Conservation (phyloP, 2,113 vertebrate species). For the Xiphias gladius region DNA sequence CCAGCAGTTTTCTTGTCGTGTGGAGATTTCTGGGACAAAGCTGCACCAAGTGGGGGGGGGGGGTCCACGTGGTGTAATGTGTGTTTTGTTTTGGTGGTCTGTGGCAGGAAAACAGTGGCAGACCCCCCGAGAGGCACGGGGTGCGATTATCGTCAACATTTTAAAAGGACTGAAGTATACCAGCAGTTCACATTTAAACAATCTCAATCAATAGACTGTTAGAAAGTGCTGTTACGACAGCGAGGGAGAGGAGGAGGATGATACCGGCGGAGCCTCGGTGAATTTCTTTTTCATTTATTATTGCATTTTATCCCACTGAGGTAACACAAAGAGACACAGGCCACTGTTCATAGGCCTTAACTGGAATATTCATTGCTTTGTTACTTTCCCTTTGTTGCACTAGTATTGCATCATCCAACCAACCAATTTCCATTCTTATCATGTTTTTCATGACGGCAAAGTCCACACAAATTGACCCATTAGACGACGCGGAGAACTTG, state of each 20-base stretch:
- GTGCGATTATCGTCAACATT: not conserved
- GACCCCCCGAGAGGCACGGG: not conserved
- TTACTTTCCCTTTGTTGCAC: constrained; percentile 66
- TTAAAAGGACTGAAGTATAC: not conserved
- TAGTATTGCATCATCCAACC: constrained; percentile 66
- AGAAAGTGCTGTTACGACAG: not conserved
- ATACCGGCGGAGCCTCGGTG: not conserved
- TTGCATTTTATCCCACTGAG: constrained; percentile 17
- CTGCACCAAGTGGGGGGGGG: not conserved
- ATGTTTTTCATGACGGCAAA: constrained; percentile 27
- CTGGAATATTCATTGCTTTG: constrained; percentile 49
- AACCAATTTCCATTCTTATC: constrained; percentile 53
- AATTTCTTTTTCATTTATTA: not conserved
- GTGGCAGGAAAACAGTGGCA: not conserved
- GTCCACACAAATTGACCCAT: constrained; percentile 53
- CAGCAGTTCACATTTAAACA: constrained; percentile 8
- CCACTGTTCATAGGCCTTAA: constrained; percentile 14
- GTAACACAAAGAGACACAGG: constrained; percentile 30
- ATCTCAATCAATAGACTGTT: constrained; percentile 11
- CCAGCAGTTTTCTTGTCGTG: not conserved
- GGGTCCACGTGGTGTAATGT: not conserved
- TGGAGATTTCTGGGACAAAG: not conserved
- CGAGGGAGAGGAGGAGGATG: constrained; percentile 5
- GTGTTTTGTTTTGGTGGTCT: constrained; percentile 10
- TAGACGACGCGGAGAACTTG: constrained; percentile 10